Conservation (phyloP, 2,113 vertebrate species). For the Nycticryphes semicollaris region DNA sequence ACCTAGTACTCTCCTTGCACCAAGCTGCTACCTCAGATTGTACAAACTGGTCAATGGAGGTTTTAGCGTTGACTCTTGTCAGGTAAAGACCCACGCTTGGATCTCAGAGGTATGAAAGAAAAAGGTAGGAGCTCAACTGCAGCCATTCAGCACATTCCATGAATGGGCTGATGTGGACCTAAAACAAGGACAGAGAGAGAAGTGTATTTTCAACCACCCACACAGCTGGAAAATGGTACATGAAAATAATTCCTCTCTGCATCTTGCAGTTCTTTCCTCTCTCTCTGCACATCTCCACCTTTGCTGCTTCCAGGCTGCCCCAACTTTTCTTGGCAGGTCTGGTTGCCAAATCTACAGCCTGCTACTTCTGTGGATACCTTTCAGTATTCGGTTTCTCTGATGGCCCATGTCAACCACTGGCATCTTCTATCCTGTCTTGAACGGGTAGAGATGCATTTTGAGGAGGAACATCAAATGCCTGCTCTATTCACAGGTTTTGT, state of each 20-base stretch:
- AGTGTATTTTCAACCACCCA: not conserved
- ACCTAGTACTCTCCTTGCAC: not conserved
- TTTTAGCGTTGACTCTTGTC: not conserved
- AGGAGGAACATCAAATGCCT: not conserved
- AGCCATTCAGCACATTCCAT: not conserved
- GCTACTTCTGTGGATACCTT: not conserved
- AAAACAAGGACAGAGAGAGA: not conserved
- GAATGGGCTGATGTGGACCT: not conserved
- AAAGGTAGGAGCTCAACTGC: not conserved
- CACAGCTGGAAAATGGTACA: fast-evolving
- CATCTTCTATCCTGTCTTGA: not conserved
- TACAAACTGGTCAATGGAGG: not conserved
- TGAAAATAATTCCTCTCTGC: not conserved
- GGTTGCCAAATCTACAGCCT: not conserved
- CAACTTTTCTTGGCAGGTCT: not conserved
- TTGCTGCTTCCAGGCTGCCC: not conserved
- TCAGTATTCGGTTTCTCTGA: not conserved
- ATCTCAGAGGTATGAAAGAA: not conserved
- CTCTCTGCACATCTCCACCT: not conserved
- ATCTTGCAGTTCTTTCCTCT: not conserved
- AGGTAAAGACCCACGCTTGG: not conserved
- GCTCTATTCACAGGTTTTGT: not conserved
- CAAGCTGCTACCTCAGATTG: not conserved
- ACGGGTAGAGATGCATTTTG: not conserved
- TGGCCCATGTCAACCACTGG: not conserved